Evolutionary conservation across 2,888 invertebrate genomes (phyloP).

Genomic region (Drepanosiphum platanoidis): DNA sequence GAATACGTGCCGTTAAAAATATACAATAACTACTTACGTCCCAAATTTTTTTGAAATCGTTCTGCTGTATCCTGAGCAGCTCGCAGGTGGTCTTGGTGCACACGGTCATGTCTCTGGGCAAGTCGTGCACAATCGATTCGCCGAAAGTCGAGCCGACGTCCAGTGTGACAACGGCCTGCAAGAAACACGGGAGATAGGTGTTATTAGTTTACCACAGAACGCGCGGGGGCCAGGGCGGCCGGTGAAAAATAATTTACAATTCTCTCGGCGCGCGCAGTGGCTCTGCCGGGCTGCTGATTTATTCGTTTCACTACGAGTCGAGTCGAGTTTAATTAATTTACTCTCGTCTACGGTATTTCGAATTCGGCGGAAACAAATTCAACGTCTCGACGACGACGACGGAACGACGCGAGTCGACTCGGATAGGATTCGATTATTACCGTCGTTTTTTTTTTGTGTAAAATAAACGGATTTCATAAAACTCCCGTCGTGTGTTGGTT

Average conservation of each 20-base stretch:
- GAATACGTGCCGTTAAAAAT: background rate
- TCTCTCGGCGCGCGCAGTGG: background rate
- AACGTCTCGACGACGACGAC: background rate
- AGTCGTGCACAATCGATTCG: constrained; percentile 78
- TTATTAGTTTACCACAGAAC: constrained; percentile 1
- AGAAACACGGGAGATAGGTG: background rate
- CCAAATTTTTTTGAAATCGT: constrained; percentile 81
- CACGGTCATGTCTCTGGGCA: constrained; percentile 77
- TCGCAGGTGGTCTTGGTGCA: constrained; percentile 80
- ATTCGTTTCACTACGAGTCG: background rate
- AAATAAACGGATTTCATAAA: too few relatives aligned
- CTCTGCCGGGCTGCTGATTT: background rate
- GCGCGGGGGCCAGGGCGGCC: background rate
- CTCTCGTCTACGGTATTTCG: background rate
- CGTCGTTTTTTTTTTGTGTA: too few relatives aligned
- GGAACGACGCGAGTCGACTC: too few relatives aligned
- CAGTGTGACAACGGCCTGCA: constrained; percentile 65
- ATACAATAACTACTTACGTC: constrained; percentile 71
- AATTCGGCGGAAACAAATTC: background rate
- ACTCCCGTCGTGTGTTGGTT: too few relatives aligned
- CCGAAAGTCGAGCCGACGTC: constrained; percentile 80
- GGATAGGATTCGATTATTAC: too few relatives aligned
- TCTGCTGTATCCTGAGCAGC: constrained; percentile 78
- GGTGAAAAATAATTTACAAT: background rate
- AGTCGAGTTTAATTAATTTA: background rate